A percentile compares a stretch with the other conserved stretches of the same genome.
phyloP scores from a whole-genome alignment of 2,113 vertebrate species.

The Corapipo altera region DNA sequence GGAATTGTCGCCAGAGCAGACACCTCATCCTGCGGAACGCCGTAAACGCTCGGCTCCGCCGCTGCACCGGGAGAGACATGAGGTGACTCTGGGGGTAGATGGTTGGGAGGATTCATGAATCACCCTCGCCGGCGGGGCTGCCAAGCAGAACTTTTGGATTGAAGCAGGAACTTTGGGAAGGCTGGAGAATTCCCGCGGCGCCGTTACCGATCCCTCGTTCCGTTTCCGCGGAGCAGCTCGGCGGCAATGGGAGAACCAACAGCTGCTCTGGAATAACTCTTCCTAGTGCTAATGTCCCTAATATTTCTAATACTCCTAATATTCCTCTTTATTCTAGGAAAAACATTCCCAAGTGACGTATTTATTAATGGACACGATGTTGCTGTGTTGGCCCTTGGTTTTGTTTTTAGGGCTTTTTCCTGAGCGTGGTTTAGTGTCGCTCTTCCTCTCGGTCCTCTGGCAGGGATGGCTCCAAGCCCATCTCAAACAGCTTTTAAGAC shows the following conservation, averaged over 20 bases:
- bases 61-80: not conserved
- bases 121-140: not conserved
- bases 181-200: not conserved
- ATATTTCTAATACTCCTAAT: not conserved
- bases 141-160: not conserved
- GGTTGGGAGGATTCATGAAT: constrained; percentile 23
- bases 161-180: not conserved
- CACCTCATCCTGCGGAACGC: constrained; percentile 30
- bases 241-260: not conserved
- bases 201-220: not conserved
- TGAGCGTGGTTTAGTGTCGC: not conserved
- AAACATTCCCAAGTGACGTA: not conserved
- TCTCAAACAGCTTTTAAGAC: not conserved
- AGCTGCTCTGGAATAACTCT: not conserved
- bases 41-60: not conserved
- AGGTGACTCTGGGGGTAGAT: constrained; percentile 15
- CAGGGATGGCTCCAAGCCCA: not conserved
- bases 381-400: not conserved
- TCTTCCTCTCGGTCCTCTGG: not conserved
- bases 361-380: not conserved
- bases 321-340: not conserved
- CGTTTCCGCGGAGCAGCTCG: not conserved
- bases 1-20: constrained; percentile 28
- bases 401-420: not conserved
- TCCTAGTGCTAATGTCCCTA: not conserved